A percentile compares a stretch with the other conserved stretches of the same genome.
Conservation (phyloP, 2,888 invertebrate genomes). For the Dioctria rufipes region DNA sequence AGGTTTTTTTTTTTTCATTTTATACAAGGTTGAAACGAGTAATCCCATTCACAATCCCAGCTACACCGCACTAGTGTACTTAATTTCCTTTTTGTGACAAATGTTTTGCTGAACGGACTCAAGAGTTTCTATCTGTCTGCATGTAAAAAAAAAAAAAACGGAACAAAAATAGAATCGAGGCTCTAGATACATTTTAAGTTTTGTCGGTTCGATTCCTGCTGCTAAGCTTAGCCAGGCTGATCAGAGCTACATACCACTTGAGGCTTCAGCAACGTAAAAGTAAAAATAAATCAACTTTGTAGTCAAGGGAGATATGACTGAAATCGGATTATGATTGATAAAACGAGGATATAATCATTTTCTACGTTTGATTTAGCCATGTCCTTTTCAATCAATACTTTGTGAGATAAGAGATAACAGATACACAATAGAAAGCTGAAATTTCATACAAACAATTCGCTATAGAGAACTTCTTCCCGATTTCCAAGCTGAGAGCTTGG, state of each 20-base stretch:
- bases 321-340: constrained; percentile 27
- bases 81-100: constrained; percentile 2
- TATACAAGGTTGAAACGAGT: not conserved
- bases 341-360: constrained; percentile 10
- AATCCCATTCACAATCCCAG: not conserved
- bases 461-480: not conserved
- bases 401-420: too few relatives aligned
- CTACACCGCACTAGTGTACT: not conserved
- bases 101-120: not conserved
- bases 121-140: not conserved
- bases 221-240: not conserved
- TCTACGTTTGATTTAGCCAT: constrained; percentile 10
- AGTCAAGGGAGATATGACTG: constrained; percentile 11
- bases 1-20: not conserved
- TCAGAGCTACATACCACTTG: not conserved
- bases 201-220: not conserved
- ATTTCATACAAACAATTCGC: not conserved
- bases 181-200: not conserved
- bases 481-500: not conserved
- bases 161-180: not conserved
- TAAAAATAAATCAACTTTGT: constrained; percentile 25
- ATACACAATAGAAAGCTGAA: too few relatives aligned
- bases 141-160: not conserved
- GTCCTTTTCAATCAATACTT: too few relatives aligned
- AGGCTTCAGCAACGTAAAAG: too few relatives aligned